phyloP scores from a whole-genome alignment of 2,113 vertebrate genomes.

The Crotalus helleri region DNA sequence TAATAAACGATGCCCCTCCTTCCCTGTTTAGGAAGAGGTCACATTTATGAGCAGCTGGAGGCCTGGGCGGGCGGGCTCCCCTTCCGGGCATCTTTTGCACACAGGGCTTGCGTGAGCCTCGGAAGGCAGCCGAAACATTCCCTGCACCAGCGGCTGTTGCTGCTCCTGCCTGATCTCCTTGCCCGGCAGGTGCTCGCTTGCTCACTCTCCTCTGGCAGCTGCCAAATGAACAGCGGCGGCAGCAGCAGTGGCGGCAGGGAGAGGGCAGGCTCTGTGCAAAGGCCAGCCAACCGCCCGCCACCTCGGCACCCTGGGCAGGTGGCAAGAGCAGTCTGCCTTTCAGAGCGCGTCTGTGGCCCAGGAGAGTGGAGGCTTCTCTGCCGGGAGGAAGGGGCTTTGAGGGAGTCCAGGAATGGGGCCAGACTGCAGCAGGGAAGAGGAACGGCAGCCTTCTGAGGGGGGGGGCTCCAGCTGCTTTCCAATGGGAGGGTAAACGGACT shows the following conservation, averaged over 20 bases:
- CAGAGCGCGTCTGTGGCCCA: not conserved
- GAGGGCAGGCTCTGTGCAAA: not conserved
- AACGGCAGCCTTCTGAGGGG: slow-evolving; percentile 45
- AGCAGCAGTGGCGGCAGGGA: not conserved
- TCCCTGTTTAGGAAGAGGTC: not conserved
- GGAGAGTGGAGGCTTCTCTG: not conserved
- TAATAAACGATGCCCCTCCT: not conserved
- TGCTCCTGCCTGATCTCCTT: not conserved
- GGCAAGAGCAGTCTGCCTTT: not conserved
- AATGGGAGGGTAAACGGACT: not conserved
- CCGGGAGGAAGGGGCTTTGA: slow-evolving; percentile 22
- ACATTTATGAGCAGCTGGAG: not conserved
- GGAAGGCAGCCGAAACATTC: not conserved
- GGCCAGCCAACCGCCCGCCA: not conserved
- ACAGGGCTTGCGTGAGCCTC: not conserved
- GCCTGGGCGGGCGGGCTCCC: not conserved
- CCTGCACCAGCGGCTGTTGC: not conserved
- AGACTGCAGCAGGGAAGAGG: slow-evolving; percentile 55
- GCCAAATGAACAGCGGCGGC: not conserved
- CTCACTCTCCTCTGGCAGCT: not conserved
- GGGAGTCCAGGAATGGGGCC: slow-evolving; percentile 35
- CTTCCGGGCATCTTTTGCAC: not conserved
- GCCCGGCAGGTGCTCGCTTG: not conserved
- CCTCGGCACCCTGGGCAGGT: not conserved
- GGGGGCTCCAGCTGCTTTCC: slow-evolving; percentile 30